phyloP scores from a whole-genome alignment of 2,797 vertebrate genomes.

The Girardinus metallicus region DNA sequence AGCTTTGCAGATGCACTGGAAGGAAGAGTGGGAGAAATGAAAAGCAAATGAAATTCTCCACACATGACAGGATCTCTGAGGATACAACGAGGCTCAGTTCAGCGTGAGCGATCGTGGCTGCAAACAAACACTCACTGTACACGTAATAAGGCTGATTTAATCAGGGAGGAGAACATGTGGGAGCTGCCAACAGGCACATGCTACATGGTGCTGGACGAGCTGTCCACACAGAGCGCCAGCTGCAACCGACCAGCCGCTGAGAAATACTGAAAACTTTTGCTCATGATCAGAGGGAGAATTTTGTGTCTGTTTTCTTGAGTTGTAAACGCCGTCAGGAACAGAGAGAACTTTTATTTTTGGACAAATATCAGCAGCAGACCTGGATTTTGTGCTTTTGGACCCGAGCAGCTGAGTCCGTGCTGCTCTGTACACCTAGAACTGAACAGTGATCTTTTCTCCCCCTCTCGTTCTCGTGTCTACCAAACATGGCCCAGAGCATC shows the following conservation, averaged over 20 bases:
- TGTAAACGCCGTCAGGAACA: background rate
- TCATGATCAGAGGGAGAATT: background rate
- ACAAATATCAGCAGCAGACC: constrained; percentile 3
- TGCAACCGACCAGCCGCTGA: constrained; percentile 9
- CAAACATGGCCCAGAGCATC: constrained; percentile 46
- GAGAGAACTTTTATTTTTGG: background rate
- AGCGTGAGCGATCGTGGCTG: constrained; percentile 48
- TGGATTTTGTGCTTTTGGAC: constrained; percentile 22
- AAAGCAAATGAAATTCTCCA: constrained; percentile 55
- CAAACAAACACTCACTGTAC: constrained; percentile 44
- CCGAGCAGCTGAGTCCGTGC: constrained; percentile 18
- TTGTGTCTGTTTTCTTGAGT: background rate
- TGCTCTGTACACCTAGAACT: constrained; percentile 46
- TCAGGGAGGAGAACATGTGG: constrained; percentile 50
- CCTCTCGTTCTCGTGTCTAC: constrained; percentile 53
- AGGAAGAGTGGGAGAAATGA: constrained; percentile 42
- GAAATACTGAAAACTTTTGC: background rate
- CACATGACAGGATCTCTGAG: constrained; percentile 64
- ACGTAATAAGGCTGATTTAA: constrained; percentile 57
- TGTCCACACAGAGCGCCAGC: constrained; percentile 35
- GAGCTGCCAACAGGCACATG: constrained; percentile 36
- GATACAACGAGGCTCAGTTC: constrained; percentile 60
- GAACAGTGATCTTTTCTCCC: constrained; percentile 33
- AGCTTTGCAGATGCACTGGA: constrained; percentile 68
- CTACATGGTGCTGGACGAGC: constrained; percentile 27